These are phyloP conservation scores for Chloebia gouldiae DNA, from an alignment of 2,113 vertebrate species.

Conservation along the genomic window DNA sequence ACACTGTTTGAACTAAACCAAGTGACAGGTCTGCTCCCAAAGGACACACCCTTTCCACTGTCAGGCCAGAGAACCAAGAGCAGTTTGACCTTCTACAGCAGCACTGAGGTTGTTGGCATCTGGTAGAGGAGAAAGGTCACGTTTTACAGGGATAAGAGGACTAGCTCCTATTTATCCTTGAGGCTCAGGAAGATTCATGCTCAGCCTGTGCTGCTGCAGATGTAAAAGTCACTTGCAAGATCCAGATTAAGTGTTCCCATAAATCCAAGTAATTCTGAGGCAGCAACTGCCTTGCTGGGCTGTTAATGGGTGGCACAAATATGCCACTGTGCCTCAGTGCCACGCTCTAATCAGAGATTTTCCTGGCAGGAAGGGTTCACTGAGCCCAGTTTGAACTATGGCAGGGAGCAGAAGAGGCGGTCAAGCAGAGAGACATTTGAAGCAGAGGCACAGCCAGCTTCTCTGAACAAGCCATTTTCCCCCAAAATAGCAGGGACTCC, in stretches of 20 bases:
- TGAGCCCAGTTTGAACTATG: neutral
- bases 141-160: neutral
- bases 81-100: neutral
- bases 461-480: neutral
- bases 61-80: neutral
- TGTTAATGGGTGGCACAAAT: constrained; percentile 10
- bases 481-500: neutral
- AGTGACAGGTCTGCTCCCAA: neutral
- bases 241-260: neutral
- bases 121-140: neutral
- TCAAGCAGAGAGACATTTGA: neutral
- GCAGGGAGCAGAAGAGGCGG: neutral
- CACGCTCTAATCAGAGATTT: neutral
- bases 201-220: neutral
- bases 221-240: constrained; percentile 14
- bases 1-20: neutral
- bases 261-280: constrained; percentile 10
- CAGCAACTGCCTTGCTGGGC: neutral
- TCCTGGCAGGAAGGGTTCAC: neutral
- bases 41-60: neutral
- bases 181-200: neutral
- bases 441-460: neutral
- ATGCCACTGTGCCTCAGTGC: neutral
- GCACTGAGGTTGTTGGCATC: neutral
- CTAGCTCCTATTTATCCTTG: neutral